A percentile compares a stretch with the other conserved stretches of the same genome.
Conservation (phyloP, 2,797 vertebrate species). For the Bradypodion ventrale region DNA sequence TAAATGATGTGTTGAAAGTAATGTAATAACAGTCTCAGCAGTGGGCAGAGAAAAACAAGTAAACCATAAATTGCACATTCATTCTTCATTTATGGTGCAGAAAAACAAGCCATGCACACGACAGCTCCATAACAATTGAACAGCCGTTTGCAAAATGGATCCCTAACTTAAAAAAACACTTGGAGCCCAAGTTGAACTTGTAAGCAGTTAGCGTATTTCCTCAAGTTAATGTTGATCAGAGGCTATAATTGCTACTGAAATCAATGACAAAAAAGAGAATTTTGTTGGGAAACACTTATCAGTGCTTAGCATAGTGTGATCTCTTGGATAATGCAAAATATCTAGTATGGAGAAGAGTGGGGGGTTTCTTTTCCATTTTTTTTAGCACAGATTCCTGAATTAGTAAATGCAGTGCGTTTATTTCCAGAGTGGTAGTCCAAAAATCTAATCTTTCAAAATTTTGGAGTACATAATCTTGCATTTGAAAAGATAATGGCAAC, state of each 20-base stretch:
- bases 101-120: conserved; percentile 38
- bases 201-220: conserved; percentile 23
- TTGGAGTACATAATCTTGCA: no score
- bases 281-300: no score
- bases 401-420: no score
- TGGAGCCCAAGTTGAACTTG: conserved; percentile 44
- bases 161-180: conserved; percentile 37
- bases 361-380: no score
- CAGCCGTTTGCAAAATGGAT: conserved; percentile 53
- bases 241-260: not conserved
- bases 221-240: not conserved
- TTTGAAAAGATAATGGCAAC: no score
- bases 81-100: conserved; percentile 35
- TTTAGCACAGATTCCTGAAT: no score
- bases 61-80: conserved; percentile 36
- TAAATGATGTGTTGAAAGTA: conserved; percentile 71
- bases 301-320: no score
- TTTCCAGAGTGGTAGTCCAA: no score
- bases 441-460: no score
- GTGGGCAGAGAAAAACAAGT: conserved; percentile 40
- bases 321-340: no score
- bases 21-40: conserved; percentile 64
- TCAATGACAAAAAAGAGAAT: no score
- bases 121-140: conserved; percentile 45
- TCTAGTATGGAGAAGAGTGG: no score